Base-by-base conservation (phyloP, 2,797 vertebrate species). In the Allobates femoralis region DNA sequence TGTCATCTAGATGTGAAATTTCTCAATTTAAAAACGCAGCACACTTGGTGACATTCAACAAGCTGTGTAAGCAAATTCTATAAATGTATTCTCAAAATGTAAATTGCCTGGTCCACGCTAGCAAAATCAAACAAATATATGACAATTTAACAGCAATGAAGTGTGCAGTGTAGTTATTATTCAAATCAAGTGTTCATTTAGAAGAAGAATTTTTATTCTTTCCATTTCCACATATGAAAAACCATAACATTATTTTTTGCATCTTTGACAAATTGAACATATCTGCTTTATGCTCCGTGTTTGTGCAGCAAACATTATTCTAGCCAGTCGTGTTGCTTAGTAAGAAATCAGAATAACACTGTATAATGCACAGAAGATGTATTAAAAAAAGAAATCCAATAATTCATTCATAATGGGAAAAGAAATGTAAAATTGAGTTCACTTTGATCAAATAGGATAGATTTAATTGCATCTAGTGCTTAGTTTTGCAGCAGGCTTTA, bases 101-200 rank as follows among this genome's bases (percentile, higher is more conserved):
- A 83, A 83, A 83, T 83, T 74, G 34, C 81, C 51, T 60, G 41
- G 67, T 75, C 81, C 34, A 58, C 37, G 41, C 81, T 50, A 60
- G 34, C 53, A n/a, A 74, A 83, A 74, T 83, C 56, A 56, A 83
- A 83, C 55, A 83, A 83, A 83, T 83, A 83, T 83, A 83, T 83
- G 81, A 50, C 81, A 83, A 74, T 83, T 83, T 74, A 74, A 26
- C 81, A 62, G 34, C 71, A 74, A 83, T 74, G 81, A 41, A 74
- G 81, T 83, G 81, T 83, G 55, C 81, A 74, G 32, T 60, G 30
- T 56, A 60, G 67, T 75, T 83, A 83, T 74, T 83, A 75, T 83
- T 83, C 81, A 83, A 58, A 82, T 82, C 32, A 73, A 83, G 37
- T 28, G 37, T 56, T 75, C 81, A 83, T 83, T 83, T 83, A 50